Evolutionary conservation across 2,888 invertebrate genomes (phyloP).

Genomic region (Ochropleura leucogaster): DNA sequence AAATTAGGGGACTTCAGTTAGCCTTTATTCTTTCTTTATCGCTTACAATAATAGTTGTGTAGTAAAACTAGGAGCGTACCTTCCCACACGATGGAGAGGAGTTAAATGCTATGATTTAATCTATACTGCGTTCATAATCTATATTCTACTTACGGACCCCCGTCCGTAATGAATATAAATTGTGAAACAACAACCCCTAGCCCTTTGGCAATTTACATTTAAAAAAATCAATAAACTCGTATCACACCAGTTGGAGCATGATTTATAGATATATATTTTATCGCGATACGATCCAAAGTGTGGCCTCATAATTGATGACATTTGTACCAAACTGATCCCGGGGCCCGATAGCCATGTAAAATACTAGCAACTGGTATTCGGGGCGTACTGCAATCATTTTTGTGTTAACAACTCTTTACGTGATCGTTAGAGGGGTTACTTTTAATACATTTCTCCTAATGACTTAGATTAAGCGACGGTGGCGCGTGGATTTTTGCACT

Average conservation of each 20-base stretch:
- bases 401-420: slow-evolving; percentile 87
- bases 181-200: slow-evolving; percentile 82
- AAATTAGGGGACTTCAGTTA: no score
- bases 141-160: slow-evolving; percentile 53
- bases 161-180: slow-evolving; percentile 88
- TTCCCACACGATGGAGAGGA: neutral
- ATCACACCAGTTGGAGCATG: slow-evolving; percentile 84
- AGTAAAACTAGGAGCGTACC: neutral
- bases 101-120: slow-evolving; percentile 6
- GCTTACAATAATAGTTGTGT: neutral
- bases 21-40: no score
- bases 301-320: slow-evolving; percentile 87
- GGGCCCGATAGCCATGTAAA: slow-evolving; percentile 63
- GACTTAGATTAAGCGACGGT: slow-evolving; percentile 76
- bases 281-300: slow-evolving; percentile 88
- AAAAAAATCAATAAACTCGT: slow-evolving; percentile 87
- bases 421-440: slow-evolving; percentile 53
- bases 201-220: slow-evolving; percentile 87
- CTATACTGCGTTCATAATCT: slow-evolving; percentile 28
- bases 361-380: slow-evolving; percentile 52
- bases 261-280: slow-evolving; percentile 90
- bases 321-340: slow-evolving; percentile 78
- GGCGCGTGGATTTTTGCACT: slow-evolving; percentile 80
- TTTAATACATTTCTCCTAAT: slow-evolving; percentile 85
- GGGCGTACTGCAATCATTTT: slow-evolving; percentile 83